Evolutionary conservation across 2,888 invertebrate species (phyloP).

Genomic region (Calameuta pallipes): DNA sequence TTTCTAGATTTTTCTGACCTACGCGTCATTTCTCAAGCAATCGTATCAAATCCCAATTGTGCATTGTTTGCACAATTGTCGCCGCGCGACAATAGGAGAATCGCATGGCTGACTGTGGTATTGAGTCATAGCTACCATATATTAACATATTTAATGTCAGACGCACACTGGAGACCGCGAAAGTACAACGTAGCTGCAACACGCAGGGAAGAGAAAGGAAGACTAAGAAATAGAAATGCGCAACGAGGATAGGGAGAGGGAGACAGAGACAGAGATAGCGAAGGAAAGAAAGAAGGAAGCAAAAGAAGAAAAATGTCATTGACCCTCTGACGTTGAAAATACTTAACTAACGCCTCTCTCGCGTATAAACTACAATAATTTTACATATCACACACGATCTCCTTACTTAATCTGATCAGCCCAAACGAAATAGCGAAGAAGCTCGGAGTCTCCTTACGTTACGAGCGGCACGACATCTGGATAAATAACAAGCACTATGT

Average conservation of each 20-base stretch:
- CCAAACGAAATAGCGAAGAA: neutral
- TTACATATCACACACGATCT: neutral
- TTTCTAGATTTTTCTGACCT: neutral
- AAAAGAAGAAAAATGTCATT: slow-evolving; percentile 7
- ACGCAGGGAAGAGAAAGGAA: slow-evolving; percentile 4
- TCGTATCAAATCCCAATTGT: neutral
- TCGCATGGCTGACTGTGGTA: slow-evolving; percentile 29
- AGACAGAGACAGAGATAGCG: slow-evolving; percentile 4
- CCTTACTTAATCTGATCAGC: neutral
- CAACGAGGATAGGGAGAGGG: slow-evolving; percentile 8
- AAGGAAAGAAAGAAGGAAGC: slow-evolving; percentile 12
- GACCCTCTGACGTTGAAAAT: neutral
- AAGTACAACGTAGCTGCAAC: slow-evolving; percentile 22
- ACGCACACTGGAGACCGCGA: slow-evolving; percentile 7
- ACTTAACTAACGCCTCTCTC: neutral
- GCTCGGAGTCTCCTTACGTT: neutral
- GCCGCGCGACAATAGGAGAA: slow-evolving; percentile 33
- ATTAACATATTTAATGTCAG: slow-evolving; percentile 44
- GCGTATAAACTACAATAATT: neutral
- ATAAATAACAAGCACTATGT: neutral
- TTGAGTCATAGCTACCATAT: slow-evolving; percentile 40
- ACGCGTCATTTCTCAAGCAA: neutral
- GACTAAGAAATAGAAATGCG: slow-evolving; percentile 4
- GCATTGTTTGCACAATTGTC: neutral
- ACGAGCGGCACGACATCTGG: neutral